Base-by-base conservation (phyloP, 2,888 invertebrate species). In the Tetranychus truncatus region DNA sequence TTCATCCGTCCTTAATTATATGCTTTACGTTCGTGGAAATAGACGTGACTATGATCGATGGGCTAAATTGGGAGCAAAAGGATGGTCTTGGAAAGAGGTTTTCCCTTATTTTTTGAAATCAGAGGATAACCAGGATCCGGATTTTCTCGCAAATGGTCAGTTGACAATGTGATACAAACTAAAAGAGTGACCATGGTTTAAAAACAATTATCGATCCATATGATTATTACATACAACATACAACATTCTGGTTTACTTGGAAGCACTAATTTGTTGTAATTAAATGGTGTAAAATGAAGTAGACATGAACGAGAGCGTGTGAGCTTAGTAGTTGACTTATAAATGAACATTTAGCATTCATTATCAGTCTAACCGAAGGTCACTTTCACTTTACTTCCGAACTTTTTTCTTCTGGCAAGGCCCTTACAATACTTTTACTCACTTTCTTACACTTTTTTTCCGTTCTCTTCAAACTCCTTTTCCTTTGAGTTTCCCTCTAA, bases 21-120 rank as follows among this genome's bases (percentile, higher is more conserved):
- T 95, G 95, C 93, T 91, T 88, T 95, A 95, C 83, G 91, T 95
- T 78, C 86, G 95, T 45, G 95, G 95, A 1, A 89, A 92, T 76
- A 87, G 89, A 44, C 87, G 87, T 77, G 95, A 95, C 81, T 95
- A 91, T 82, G 91, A 95, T 81, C 86, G 88, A 72, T 95, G 95
- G 95, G 91, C 91, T 80, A 84, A 87, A 1, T 83, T 89, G 78
- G 93, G 95, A 0, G 94, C 94, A 80, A 86, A 89, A 0, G 93
- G 92, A 6, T 95, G 95, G 95, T 88, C 89, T 0, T 95, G 91
- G 83, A 85, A 88, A 1, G 88, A 91, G 76, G 91, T 90, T 0
- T 84, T 95, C 6, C 88, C 89, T 73, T 95, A 95, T 81, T 95
- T 95, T 81, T 79, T 81, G n/a, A 83, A 82, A 78, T 80, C 84